Percentiles rank a stretch among this genome's conserved stretches.
Evolutionary conservation across 2,797 vertebrate species (phyloP).

Genomic region (Ctenosaura bakeri): DNA sequence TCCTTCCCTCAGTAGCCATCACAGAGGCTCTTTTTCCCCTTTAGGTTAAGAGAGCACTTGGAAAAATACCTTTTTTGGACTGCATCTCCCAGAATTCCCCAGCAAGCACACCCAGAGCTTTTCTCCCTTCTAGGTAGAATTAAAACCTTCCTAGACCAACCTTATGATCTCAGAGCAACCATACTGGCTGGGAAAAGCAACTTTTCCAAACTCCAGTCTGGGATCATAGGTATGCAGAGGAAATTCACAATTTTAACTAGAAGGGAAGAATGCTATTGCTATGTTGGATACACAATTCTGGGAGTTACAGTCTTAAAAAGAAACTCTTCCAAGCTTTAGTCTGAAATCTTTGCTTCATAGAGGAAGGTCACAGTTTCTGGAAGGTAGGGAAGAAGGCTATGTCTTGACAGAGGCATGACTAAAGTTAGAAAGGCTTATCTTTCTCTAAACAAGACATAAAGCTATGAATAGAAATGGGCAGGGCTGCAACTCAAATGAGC

Average conservation of each 20-base stretch:
- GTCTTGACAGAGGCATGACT: constrained; percentile 18
- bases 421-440: constrained; percentile 14
- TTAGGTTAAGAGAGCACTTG: too few species aligned
- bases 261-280: background rate
- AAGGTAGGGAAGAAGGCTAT: background rate
- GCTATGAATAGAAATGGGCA: constrained; percentile 42
- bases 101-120: background rate
- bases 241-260: background rate
- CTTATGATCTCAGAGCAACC: too few species aligned
- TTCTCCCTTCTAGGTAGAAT: too few species aligned
- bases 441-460: background rate
- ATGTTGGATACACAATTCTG: too few species aligned
- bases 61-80: background rate
- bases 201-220: background rate
- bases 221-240: background rate
- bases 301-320: too few species aligned
- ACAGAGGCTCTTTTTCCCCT: background rate
- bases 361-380: background rate
- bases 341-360: background rate
- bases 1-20: background rate
- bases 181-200: background rate
- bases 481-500: constrained; percentile 18
- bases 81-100: background rate
- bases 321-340: background rate
- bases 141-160: too few species aligned